Evolutionary conservation across 1,140 invertebrate species (phyloP).

Genomic region (Drosophila littoralis): DNA sequence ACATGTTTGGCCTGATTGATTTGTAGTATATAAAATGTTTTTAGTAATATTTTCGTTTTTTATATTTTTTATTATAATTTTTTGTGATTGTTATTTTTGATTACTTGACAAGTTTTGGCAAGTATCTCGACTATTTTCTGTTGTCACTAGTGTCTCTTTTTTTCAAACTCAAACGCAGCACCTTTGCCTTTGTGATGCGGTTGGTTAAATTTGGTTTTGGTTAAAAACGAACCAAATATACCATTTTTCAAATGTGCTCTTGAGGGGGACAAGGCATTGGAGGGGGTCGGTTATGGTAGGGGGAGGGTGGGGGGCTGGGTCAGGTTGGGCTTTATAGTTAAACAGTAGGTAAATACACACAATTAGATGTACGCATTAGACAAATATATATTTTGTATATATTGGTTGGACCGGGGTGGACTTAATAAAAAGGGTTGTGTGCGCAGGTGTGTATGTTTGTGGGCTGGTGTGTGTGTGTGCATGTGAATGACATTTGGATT

Average conservation of each 20-base stretch:
- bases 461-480: background rate
- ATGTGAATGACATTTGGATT: constrained; percentile 9
- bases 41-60: constrained; percentile 46
- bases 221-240: constrained; percentile 55
- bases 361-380: constrained; percentile 25
- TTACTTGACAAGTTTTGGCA: background rate
- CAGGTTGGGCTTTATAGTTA: background rate
- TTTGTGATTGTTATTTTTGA: constrained; percentile 53
- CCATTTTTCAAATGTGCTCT: constrained; percentile 41
- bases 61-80: constrained; percentile 2
- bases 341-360: constrained; percentile 36
- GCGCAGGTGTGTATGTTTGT: constrained; percentile 1
- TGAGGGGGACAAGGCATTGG: background rate
- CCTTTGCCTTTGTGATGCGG: constrained; percentile 67
- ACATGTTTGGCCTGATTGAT: constrained; percentile 84
- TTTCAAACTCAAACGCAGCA: constrained; percentile 82
- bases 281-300: background rate
- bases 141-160: constrained; percentile 85
- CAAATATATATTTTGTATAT: constrained; percentile 1
- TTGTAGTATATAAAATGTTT: constrained; percentile 78
- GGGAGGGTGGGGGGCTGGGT: constrained; percentile 1
- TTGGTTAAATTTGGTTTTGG: constrained; percentile 37
- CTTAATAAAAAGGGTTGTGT: constrained; percentile 10
- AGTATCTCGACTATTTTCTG: constrained; percentile 57
- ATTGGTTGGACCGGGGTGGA: background rate